Base-by-base conservation (phyloP, 2,113 vertebrate genomes). In the Hypomesus transpacificus region DNA sequence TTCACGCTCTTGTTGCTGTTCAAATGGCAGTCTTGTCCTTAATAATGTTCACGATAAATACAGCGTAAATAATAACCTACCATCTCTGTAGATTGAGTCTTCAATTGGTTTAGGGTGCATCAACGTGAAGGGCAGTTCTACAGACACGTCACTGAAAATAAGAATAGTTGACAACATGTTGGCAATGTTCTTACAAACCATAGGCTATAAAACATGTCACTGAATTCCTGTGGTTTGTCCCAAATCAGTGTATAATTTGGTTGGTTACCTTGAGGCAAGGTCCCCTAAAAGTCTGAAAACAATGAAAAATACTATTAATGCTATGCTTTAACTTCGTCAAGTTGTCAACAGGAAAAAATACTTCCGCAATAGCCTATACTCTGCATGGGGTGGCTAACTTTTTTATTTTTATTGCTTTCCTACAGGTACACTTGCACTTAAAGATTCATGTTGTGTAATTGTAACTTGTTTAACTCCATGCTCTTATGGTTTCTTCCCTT, bases 41-140 rank as follows among this genome's bases (percentile, higher is more conserved):
- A 73, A 64, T 1, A 3, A 66, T 54, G 18, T 54, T 57, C 24
- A 57, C 54, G 28, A 46, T 39, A 14, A 22, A 58, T 4, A 59
- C 21, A 14, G 5, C 11, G 9, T 57, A 14, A 50, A 21, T 11
- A 56, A 39, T 39, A 4, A 71, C 90, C 90, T 74, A 97, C 96
- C 94, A 60, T 96, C 95, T 76, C 93, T 88, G 77, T 90, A 92
- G 20, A 90, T 59, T 0, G 89, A 88, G 0, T 98, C 95, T 64
- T 98, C 96, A 39, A 90, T 84, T 1, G 97, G 97, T 79, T 98
- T 98, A 2, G 95, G 95, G 74, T 98, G 95, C 97, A 98, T 98
- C 66, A 98, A 78, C 0, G 95, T 98, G 86, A 98, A 98, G 0
- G 97, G 96, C 59, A 98, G 91, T 73, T 98, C 96, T 3, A 98